A percentile compares a stretch with the other conserved stretches of the same genome.
These are phyloP conservation scores for Apteryx owenii DNA, from an alignment of 2,113 vertebrate species.

Conservation along the genomic window DNA sequence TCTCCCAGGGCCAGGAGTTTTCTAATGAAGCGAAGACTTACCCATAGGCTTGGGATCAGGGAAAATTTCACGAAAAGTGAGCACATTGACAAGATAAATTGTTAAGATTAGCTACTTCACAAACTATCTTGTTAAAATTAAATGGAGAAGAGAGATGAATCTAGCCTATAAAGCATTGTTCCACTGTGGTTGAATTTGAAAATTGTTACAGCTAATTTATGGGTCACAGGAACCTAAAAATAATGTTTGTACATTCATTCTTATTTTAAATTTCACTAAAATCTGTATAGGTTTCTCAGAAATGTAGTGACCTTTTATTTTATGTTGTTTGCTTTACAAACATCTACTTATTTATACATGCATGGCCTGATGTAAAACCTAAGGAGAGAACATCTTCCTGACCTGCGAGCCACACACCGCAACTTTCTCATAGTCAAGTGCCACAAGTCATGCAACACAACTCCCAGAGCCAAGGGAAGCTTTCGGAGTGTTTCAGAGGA, in stretches of 20 bases:
- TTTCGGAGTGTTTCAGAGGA: background rate
- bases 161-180: background rate
- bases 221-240: background rate
- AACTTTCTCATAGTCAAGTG: background rate
- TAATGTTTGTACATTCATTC: background rate
- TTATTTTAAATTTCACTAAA: background rate
- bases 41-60: no score
- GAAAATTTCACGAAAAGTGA: background rate
- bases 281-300: background rate
- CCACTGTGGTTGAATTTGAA: background rate
- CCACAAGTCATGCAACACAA: background rate
- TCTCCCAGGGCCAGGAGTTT: background rate
- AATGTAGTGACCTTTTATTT: accelerated
- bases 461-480: background rate
- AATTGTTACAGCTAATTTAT: background rate
- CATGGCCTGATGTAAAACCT: background rate
- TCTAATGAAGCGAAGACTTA: background rate
- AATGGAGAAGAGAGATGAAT: background rate
- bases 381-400: background rate
- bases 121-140: background rate
- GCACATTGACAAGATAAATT: background rate
- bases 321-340: background rate
- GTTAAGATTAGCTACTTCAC: background rate
- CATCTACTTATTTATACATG: background rate
- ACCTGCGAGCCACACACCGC: background rate